A percentile compares a stretch with the other conserved stretches of the same genome.
phyloP scores from a whole-genome alignment of 2,888 invertebrate genomes.

The Lordiphosa fenestrarum region DNA sequence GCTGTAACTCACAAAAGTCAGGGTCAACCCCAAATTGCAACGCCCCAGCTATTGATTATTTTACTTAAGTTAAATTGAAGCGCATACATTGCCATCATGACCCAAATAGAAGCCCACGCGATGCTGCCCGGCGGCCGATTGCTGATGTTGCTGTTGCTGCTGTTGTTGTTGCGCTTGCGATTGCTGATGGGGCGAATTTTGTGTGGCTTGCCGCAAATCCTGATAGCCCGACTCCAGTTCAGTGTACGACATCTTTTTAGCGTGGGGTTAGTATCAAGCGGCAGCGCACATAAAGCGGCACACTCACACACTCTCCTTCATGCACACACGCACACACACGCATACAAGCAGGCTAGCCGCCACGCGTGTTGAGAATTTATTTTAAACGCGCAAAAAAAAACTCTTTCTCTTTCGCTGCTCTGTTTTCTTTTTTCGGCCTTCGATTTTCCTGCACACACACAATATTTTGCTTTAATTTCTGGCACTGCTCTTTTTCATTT shows the following conservation, averaged over 20 bases:
- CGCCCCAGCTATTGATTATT: conserved; percentile 4
- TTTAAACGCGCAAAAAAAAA: conserved; percentile 1
- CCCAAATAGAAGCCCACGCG: conserved; percentile 86
- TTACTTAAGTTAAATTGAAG: conserved; percentile 15
- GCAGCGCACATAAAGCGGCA: conserved; percentile 8
- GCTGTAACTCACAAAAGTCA: conserved; percentile 34
- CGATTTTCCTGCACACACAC: conserved; percentile 15
- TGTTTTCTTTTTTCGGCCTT: conserved; percentile 14
- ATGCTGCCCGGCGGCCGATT: conserved; percentile 41
- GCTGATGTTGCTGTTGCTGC: conserved; percentile 35
- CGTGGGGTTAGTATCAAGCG: conserved; percentile 4
- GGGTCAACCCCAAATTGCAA: conserved; percentile 36
- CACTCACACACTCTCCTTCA: conserved; percentile 1
- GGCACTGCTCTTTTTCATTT: background rate
- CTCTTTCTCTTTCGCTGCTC: background rate
- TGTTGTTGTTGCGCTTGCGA: conserved; percentile 40
- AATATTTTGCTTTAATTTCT: conserved; percentile 1
- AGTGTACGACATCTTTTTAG: conserved; percentile 90
- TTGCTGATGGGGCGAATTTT: conserved; percentile 64
- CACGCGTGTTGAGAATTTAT: conserved; percentile 8
- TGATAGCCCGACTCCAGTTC: conserved; percentile 96
- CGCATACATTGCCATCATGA: conserved; percentile 83
- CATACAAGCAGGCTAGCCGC: background rate
- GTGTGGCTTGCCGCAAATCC: conserved; percentile 83
- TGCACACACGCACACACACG: conserved; percentile 10